These are phyloP conservation scores for Himalopsyche anomala DNA, from an alignment of 2,888 invertebrate species.

Conservation along the genomic window DNA sequence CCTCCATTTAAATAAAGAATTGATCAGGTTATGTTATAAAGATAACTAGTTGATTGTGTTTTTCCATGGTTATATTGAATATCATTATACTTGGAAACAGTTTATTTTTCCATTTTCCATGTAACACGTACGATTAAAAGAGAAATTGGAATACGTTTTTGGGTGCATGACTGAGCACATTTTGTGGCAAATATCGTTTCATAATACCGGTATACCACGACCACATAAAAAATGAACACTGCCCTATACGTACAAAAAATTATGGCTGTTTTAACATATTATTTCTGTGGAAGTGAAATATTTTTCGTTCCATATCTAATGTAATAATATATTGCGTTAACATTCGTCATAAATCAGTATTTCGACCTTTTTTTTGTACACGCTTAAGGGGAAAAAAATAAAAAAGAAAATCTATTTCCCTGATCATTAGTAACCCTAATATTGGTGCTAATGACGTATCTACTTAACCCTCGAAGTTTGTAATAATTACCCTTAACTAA, in stretches of 20 bases:
- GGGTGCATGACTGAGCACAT: neutral
- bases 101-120: too few species aligned
- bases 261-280: too few species aligned
- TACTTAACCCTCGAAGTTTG: neutral
- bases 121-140: too few species aligned
- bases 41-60: too few species aligned
- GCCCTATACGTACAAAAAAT: too few species aligned
- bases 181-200: neutral
- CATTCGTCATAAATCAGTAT: constrained; percentile 35
- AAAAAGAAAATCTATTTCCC: neutral
- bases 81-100: too few species aligned
- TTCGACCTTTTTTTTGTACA: constrained; percentile 1
- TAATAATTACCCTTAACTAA: constrained; percentile 23
- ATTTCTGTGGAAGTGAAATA: neutral
- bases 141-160: neutral
- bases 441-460: constrained; percentile 42
- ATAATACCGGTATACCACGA: neutral
- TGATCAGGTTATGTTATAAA: too few species aligned
- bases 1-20: too few species aligned
- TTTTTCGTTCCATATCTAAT: neutral
- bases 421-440: constrained; percentile 25
- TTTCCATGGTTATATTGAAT: too few species aligned
- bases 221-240: neutral
- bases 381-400: neutral
- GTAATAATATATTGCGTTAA: neutral